Conservation (phyloP, 2,113 vertebrate species). For the Mesitornis unicolor region DNA sequence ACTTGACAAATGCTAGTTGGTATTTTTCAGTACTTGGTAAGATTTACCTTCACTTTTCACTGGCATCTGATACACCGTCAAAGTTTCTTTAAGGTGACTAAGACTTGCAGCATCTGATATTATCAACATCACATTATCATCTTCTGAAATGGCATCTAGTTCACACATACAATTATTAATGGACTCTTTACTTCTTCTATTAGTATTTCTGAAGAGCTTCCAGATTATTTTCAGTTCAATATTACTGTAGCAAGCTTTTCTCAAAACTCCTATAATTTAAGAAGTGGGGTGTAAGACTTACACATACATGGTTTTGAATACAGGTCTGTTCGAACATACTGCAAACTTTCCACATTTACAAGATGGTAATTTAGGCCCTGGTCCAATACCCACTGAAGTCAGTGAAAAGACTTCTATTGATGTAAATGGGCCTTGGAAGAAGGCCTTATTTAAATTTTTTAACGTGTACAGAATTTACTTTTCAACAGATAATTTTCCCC, state of each 20-base stretch:
- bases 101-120: conserved; percentile 10
- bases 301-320: neutral
- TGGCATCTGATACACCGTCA: conserved; percentile 32
- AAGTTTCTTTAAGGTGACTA: conserved; percentile 33
- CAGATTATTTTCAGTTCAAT: conserved; percentile 32
- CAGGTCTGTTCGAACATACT: neutral
- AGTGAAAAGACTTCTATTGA: conserved; percentile 59
- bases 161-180: conserved; percentile 35
- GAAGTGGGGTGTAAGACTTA: conserved; percentile 27
- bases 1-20: neutral
- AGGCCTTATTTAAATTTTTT: conserved; percentile 33
- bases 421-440: conserved; percentile 31
- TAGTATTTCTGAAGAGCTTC: conserved; percentile 49
- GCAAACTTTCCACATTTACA: conserved; percentile 62
- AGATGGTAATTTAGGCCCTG: conserved; percentile 56
- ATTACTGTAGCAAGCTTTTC: conserved; percentile 25
- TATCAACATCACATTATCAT: conserved; percentile 10
- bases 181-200: neutral
- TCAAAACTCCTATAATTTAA: conserved; percentile 56
- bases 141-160: neutral
- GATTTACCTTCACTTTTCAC: conserved; percentile 50
- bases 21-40: neutral
- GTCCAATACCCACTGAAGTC: conserved; percentile 48
- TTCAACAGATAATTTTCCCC: conserved; percentile 56
- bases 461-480: conserved; percentile 34